These are phyloP conservation scores for Netelia inedita DNA, from an alignment of 2,888 invertebrate species.

Conservation along the genomic window DNA sequence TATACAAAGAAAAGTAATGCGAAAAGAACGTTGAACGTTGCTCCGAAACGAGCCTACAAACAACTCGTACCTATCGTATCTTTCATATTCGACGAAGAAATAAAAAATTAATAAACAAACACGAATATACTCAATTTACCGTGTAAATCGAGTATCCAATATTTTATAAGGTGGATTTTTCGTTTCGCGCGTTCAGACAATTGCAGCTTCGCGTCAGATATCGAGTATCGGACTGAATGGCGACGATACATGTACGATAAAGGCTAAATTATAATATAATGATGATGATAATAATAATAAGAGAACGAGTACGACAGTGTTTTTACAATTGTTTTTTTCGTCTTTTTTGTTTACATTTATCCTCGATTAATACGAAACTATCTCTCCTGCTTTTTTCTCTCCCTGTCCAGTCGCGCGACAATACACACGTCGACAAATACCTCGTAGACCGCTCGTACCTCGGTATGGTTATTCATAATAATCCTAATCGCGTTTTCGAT, in stretches of 20 bases:
- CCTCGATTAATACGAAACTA: not conserved
- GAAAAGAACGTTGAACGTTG: not conserved
- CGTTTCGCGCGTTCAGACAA: slow-evolving; percentile 21
- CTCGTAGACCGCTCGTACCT: too few relatives aligned
- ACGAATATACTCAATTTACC: slow-evolving; percentile 29
- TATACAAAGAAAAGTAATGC: slow-evolving; percentile 10
- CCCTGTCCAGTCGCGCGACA: too few relatives aligned
- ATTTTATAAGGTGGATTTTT: slow-evolving; percentile 65
- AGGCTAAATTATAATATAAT: not conserved
- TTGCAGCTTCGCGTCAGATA: not conserved
- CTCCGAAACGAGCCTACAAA: not conserved
- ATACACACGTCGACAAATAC: too few relatives aligned
- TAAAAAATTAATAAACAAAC: not conserved
- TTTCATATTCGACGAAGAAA: slow-evolving; percentile 18
- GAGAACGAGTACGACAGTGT: not conserved
- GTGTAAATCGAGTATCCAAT: slow-evolving; percentile 63
- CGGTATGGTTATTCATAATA: not conserved
- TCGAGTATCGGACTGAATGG: not conserved
- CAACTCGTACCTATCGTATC: slow-evolving; percentile 15
- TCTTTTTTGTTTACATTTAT: not conserved
- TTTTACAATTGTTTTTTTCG: not conserved
- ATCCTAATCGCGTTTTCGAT: not conserved
- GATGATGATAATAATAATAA: not conserved
- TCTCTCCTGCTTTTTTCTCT: not conserved
- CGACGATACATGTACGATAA: not conserved